Conservation (phyloP, 2,888 invertebrate genomes). For the Apomyelois bistriatella region DNA sequence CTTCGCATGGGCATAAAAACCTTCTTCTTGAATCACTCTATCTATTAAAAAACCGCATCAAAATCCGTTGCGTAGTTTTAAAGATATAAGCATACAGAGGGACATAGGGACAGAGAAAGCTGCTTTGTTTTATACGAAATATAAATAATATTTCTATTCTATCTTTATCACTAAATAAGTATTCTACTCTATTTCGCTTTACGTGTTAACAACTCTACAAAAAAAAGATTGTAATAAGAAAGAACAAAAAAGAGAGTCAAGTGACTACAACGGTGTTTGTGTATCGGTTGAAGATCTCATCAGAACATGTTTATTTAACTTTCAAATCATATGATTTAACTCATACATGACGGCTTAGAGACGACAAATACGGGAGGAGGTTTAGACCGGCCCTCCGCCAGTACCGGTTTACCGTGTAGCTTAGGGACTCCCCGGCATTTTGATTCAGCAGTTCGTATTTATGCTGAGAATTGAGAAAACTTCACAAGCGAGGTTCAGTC, state of each 20-base stretch:
- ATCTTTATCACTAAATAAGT: no score
- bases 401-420: slow-evolving; percentile 55
- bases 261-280: slow-evolving; percentile 51
- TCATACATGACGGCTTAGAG: slow-evolving; percentile 46
- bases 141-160: no score
- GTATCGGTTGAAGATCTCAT: slow-evolving; percentile 17
- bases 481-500: slow-evolving; percentile 43
- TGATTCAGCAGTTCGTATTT: slow-evolving; percentile 28
- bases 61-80: no score
- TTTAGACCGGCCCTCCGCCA: slow-evolving; percentile 40
- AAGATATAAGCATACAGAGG: no score
- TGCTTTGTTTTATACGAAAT: no score
- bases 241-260: slow-evolving; percentile 55
- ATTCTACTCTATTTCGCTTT: no score
- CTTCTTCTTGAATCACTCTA: no score
- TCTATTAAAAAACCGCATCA: no score
- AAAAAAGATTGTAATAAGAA: not conserved
- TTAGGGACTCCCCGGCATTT: slow-evolving; percentile 44
- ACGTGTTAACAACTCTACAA: no score
- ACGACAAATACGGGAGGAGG: slow-evolving; percentile 48
- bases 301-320: slow-evolving; percentile 14
- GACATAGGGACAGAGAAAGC: no score
- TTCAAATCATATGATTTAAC: slow-evolving; percentile 38
- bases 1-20: no score
- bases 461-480: slow-evolving; percentile 34